phyloP scores from a whole-genome alignment of 2,797 vertebrate species.

The Pampus argenteus region DNA sequence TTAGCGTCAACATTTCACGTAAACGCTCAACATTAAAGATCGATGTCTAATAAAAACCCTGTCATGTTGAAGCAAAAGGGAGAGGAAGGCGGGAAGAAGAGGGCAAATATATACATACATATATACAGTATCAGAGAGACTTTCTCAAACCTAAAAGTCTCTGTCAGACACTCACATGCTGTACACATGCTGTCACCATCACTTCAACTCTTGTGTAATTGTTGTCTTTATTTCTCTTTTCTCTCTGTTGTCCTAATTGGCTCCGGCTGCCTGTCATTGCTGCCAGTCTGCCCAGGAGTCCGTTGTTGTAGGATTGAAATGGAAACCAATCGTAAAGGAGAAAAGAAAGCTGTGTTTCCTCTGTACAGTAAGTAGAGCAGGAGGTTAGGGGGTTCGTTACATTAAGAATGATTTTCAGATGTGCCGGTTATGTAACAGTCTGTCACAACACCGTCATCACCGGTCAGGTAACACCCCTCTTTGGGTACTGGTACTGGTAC shows the following conservation, averaged over 20 bases:
- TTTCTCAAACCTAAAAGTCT: neutral
- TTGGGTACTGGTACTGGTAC: neutral
- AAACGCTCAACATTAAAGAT: constrained; percentile 38
- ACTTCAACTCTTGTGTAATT: constrained; percentile 1
- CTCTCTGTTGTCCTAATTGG: constrained; percentile 2
- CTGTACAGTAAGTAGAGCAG: constrained; percentile 49
- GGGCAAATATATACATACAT: constrained; percentile 14
- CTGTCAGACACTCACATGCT: constrained; percentile 7
- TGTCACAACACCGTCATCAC: constrained; percentile 45
- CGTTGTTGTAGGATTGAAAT: constrained; percentile 31
- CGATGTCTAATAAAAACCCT: constrained; percentile 53
- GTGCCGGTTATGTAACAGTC: constrained; percentile 75
- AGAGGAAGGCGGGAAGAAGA: constrained; percentile 23
- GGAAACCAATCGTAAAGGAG: constrained; percentile 21
- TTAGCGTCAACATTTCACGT: constrained; percentile 14
- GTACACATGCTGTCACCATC: constrained; percentile 7
- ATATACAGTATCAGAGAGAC: neutral
- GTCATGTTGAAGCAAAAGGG: constrained; percentile 37
- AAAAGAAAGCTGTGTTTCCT: constrained; percentile 46
- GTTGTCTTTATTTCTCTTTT: constrained; percentile 17
- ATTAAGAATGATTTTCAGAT: constrained; percentile 77
- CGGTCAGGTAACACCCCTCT: constrained; percentile 48
- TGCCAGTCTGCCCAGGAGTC: constrained; percentile 4
- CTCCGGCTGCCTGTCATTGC: neutral
- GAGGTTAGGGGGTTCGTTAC: constrained; percentile 61